Base-by-base conservation (phyloP, 2,797 vertebrate genomes). In the Mormyrus proboscirostris region DNA sequence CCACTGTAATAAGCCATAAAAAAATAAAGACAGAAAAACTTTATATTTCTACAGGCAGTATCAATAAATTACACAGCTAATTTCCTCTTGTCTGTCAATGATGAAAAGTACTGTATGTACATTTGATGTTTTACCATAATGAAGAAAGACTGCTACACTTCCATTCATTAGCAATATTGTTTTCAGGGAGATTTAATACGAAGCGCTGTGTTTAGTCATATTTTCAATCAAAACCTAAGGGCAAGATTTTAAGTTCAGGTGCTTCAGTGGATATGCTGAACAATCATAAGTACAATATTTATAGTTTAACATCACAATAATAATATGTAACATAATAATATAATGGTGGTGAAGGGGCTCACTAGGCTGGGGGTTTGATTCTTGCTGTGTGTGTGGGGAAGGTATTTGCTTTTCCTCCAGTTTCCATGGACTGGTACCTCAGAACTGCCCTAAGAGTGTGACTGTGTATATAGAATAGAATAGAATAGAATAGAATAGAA, bases 41-140 rank as follows among this genome's bases (percentile, higher is more conserved):
- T 93, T 91, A 90, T 90, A 93, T 92, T 90, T 90, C 57, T 44
- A 65, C 88, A 92, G 91, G 86, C 90, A 87, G 88, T 89, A 91
- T 91, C 92, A 92, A 93, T 94, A 96, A 95, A 95, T 95, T 92
- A 94, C 91, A 90, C 93, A 90, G 91, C 92, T 95, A 92, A 94
- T 94, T 94, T 95, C 91, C 90, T 87, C 89, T 87, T 33, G 19
- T 65, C 86, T 62, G 33, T 88, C 55, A 47, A n/a, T 79, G 73
- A 79, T 79, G 38, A n/a, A 44, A 33, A 22, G 38, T 22, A 62
- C 55, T 41, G 57, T 62, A 44, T 25, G 8, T 65, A 87, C 85
- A 55, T 55, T 16, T 29, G 55, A 49, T 16, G 33, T 88, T 88
- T 88, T 88, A 88, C 16, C 57, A 10, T 62, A 65, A 65, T 87